Evolutionary conservation across 1,140 invertebrate species (phyloP), one percentile per base, ranked within the genome.

Genomic region (Bombus soroeensis): DNA sequence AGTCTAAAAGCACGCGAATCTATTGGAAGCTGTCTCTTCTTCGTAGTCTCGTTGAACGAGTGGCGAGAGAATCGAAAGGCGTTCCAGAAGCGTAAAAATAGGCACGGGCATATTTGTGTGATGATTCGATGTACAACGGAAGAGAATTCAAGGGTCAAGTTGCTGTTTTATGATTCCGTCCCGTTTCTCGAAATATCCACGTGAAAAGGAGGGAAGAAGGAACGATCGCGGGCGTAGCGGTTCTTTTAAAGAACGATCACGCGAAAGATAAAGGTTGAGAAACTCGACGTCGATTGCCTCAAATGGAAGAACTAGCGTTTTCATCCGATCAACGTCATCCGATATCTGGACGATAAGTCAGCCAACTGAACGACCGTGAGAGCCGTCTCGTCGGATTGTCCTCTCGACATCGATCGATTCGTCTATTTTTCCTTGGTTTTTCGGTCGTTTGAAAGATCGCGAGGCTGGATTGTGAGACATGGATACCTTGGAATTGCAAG

Each of bases 401-500:
- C n/a, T 28, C 2, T 47, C 32, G 37, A 78, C 47, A 39, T 53
- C 62, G 71, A 75, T 84, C 80, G 77, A 68, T 37, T 47, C 64
- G 25, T 22, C 47, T 53, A 53, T 53, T 53, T 53, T 72, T 8
- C 8, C 12, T 34, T 22, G 13, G 4, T 25, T 22, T 47, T 32
- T 22, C 53, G 18, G 12, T 22, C 28, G 13, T 28, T 41, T 22
- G 9, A 28, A 53, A 28, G n/a, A 43, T 47, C 74, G 34, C 47
- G 15, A 53, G 68, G 78, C 18, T 62, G 70, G 68, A 68, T 25
- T 43, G 39, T 59, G n/a, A 81, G 53, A 37, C 15, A 94, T 95
- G 95, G 94, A 95, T 74, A 93, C 95, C 34, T 85, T 95, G 74
- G 93, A 95, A 84, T 88, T 95, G 68, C 95, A 95, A 87, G 95